Evolutionary conservation across 1,140 invertebrate genomes (phyloP).

Genomic region (Helicoverpa armigera): DNA sequence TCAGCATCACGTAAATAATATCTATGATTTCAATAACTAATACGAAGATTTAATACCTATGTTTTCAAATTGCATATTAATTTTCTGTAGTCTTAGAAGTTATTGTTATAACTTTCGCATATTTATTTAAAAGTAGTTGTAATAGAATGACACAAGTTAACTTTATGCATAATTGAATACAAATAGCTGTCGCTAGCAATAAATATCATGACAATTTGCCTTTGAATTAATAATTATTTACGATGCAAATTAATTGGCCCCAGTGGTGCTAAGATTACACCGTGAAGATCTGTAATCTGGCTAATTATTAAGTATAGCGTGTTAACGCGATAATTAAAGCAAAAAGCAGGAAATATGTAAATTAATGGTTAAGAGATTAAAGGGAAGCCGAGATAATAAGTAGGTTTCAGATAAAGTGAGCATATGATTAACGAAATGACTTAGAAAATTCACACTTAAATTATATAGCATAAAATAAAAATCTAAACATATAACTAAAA

Average conservation of each 20-base stretch:
- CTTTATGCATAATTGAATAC: neutral
- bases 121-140: too few species aligned
- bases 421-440: too few species aligned
- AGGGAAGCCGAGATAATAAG: too few species aligned
- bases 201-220: neutral
- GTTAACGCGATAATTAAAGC: neutral
- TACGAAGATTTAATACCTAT: neutral
- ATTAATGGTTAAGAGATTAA: too few species aligned
- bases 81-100: neutral
- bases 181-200: neutral
- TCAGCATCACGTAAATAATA: too few species aligned
- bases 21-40: too few species aligned
- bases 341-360: neutral
- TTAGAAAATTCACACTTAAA: too few species aligned
- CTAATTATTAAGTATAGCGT: neutral
- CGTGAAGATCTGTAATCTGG: neutral
- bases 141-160: too few species aligned
- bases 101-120: too few species aligned
- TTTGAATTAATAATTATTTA: constrained; percentile 8
- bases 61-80: neutral
- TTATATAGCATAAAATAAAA: too few species aligned
- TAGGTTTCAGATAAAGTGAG: too few species aligned
- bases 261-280: neutral
- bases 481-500: too few species aligned
- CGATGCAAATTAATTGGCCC: constrained; percentile 15